A percentile compares a stretch with the other conserved stretches of the same genome.
phyloP scores from a whole-genome alignment of 1,140 invertebrate genomes.

The Holotrichia oblita region DNA sequence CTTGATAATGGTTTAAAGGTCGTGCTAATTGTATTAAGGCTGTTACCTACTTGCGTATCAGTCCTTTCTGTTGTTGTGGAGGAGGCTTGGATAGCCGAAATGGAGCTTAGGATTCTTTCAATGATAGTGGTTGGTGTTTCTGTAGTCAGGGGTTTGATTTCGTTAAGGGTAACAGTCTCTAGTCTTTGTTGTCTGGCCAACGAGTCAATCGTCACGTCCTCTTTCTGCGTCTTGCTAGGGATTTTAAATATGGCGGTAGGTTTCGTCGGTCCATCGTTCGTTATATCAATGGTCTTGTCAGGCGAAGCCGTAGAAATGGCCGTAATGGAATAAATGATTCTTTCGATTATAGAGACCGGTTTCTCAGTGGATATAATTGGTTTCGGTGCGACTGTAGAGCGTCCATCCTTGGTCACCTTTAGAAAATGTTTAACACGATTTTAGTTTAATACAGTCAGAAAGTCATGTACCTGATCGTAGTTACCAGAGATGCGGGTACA shows the following conservation, averaged over 20 bases:
- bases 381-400: constrained; percentile 47
- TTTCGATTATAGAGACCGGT: constrained; percentile 56
- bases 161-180: constrained; percentile 43
- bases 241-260: constrained; percentile 57
- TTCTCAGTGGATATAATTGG: constrained; percentile 36
- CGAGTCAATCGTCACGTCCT: constrained; percentile 48
- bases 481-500: constrained; percentile 31
- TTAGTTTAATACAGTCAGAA: constrained; percentile 30
- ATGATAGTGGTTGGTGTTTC: constrained; percentile 61
- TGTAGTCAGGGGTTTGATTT: constrained; percentile 51
- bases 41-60: constrained; percentile 55
- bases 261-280: constrained; percentile 45
- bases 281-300: constrained; percentile 44
- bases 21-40: constrained; percentile 53
- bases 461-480: background rate
- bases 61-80: constrained; percentile 46
- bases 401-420: constrained; percentile 36
- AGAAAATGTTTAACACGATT: constrained; percentile 21
- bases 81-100: constrained; percentile 57
- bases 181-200: constrained; percentile 29
- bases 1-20: constrained; percentile 44
- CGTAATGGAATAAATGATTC: constrained; percentile 60
- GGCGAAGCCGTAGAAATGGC: constrained; percentile 55
- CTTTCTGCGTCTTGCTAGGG: constrained; percentile 53
- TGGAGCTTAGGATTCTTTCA: constrained; percentile 58